Base-by-base conservation (phyloP, 2,113 vertebrate species). In the Pseudolaguvia tuberculata region DNA sequence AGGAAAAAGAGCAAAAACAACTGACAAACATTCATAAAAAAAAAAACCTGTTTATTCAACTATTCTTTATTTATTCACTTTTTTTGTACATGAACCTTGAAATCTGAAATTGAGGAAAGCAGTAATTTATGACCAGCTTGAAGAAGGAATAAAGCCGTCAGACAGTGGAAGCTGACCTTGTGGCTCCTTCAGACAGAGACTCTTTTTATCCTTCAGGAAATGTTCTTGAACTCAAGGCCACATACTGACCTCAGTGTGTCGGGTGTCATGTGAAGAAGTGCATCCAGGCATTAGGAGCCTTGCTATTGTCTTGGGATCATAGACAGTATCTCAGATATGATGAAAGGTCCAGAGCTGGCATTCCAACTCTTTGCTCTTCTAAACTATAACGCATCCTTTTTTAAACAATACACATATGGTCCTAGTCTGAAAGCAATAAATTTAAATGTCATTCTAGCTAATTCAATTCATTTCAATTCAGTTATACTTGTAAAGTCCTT, bases 121-220 rank as follows among this genome's bases (percentile, higher is more conserved):
- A 1, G 48, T 73, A 86, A 86, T 88, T 88, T 91, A 89, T 78
- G 69, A 78, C 66, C 79, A 61, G 78, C 70, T 80, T 79, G 55
- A 80, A 77, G 53, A 61, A 65, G 76, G 77, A 88, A 88, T 90
- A 88, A 92, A 91, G 85, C 88, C 87, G 84, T 90, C 89, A 87
- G 78, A 78, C 51, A 84, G 42, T 86, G 87, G 89, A 84, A 87
- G 85, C 79, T 89, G 87, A 89, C 84, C 91, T 84, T 83, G 82
- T 39, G 76, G 78, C 82, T 79, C 83, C 80, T 80, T 83, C 76
- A 83, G 72, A 73, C 79, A 72, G 14, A 72, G 81, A 73, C 75
- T 73, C 74, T 74, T 84, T 84, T 85, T 57, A 85, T 81, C 80
- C 79, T 83, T 67, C 48, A 73, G 66, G 42, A 77, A 79, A 67